These are phyloP conservation scores for Campoletis sonorensis DNA, from an alignment of 1,140 invertebrate species.

Conservation along the genomic window DNA sequence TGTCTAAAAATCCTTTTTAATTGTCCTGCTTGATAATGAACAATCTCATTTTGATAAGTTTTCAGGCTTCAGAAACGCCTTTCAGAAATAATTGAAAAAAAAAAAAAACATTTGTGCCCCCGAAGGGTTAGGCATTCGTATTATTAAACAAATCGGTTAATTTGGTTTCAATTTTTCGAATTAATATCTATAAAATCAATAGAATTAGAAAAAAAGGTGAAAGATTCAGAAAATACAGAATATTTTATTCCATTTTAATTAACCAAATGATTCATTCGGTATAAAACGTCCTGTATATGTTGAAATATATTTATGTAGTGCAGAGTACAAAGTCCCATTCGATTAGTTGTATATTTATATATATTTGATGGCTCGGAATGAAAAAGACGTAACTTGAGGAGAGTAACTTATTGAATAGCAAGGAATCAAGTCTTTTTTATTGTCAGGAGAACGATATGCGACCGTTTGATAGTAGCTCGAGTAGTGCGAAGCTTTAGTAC, in stretches of 20 bases:
- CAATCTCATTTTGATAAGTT: no score
- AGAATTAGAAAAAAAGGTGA: no score
- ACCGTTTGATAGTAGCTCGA: slow-evolving; percentile 20
- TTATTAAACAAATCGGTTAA: no score
- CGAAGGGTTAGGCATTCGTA: no score
- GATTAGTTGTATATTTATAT: not conserved
- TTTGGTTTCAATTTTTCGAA: no score
- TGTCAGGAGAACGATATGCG: not conserved
- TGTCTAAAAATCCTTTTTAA: no score
- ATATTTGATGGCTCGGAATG: not conserved
- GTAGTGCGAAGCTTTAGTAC: slow-evolving; percentile 15
- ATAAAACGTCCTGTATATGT: not conserved
- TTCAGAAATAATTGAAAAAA: no score
- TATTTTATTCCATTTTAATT: not conserved
- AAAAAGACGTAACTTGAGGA: not conserved
- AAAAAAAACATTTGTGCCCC: no score
- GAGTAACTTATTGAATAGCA: not conserved
- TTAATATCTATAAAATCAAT: no score
- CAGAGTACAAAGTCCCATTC: not conserved
- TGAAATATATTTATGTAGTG: not conserved
- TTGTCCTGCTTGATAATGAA: no score
- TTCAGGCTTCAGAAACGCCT: no score
- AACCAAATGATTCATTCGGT: not conserved
- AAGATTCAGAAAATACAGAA: not conserved
- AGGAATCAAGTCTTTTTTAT: not conserved